phyloP scores from a whole-genome alignment of 2,797 vertebrate genomes.

The Hippocampus kuda region DNA sequence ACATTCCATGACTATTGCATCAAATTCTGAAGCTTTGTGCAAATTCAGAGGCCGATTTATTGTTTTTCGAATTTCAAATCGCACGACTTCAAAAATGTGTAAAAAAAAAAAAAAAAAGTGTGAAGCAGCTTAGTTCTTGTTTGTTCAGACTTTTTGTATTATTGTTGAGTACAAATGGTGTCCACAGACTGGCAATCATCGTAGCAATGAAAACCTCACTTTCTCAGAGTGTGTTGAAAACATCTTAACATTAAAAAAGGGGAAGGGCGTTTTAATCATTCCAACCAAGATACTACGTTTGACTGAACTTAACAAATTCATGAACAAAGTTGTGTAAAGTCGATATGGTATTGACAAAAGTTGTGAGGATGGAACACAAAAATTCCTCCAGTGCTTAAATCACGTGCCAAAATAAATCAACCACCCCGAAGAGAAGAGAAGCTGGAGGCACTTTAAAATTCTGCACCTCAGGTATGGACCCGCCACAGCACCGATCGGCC shows the following conservation, averaged over 20 bases:
- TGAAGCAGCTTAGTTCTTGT: no score
- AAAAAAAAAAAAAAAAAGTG: no score
- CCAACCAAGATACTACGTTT: background rate
- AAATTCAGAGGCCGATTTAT: background rate
- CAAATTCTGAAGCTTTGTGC: no score
- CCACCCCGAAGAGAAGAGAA: slow-evolving; percentile 17
- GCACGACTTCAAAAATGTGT: no score
- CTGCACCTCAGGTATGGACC: slow-evolving; percentile 25
- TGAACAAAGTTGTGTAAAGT: background rate
- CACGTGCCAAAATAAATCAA: slow-evolving; percentile 10
- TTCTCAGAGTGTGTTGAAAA: background rate
- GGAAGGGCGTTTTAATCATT: background rate
- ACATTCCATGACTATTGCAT: no score
- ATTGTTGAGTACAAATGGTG: background rate
- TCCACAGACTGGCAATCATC: background rate
- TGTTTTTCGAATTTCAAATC: background rate
- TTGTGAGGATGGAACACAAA: background rate
- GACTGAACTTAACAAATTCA: background rate
- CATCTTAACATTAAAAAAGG: background rate
- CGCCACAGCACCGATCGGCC: slow-evolving; percentile 18
- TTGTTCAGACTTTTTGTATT: background rate
- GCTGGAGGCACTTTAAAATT: slow-evolving; percentile 33
- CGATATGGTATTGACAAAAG: background rate
- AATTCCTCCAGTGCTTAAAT: slow-evolving; percentile 3
- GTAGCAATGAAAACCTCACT: background rate